A percentile compares a stretch with the other conserved stretches of the same genome.
phyloP scores from a whole-genome alignment of 2,797 vertebrate species.

The Tympanoctomys barrerae region DNA sequence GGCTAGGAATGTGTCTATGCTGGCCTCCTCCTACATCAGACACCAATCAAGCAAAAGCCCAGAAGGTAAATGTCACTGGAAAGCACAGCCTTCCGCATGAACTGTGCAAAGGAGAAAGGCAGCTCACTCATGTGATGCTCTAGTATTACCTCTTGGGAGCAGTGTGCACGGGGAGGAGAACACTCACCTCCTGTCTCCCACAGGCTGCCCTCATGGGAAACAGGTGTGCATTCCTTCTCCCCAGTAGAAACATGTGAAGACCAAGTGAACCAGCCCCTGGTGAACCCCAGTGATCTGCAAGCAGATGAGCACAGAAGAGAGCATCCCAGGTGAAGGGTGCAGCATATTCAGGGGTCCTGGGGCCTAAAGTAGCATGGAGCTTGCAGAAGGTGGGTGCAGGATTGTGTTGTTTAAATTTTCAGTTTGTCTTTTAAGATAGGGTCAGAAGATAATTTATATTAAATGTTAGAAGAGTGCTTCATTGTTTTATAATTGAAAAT shows the following conservation, averaged over 20 bases:
- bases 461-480: background rate
- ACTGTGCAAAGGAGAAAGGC: background rate
- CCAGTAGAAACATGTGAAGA: background rate
- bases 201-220: background rate
- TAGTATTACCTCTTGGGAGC: background rate
- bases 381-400: background rate
- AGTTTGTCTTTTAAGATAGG: background rate
- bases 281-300: background rate
- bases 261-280: background rate
- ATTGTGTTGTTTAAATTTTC: background rate
- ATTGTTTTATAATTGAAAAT: conserved; percentile 32
- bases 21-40: background rate
- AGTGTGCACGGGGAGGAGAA: background rate
- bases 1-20: background rate
- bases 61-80: background rate
- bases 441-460: background rate
- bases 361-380: background rate
- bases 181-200: background rate
- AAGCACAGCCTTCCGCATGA: background rate
- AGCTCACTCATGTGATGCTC: background rate
- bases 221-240: background rate
- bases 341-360: background rate
- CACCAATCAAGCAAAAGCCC: background rate
- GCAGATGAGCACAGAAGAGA: background rate
- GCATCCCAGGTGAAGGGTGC: background rate